These are phyloP conservation scores for Ridgeia piscesae DNA, from an alignment of 1,140 invertebrate species.

Conservation along the genomic window DNA sequence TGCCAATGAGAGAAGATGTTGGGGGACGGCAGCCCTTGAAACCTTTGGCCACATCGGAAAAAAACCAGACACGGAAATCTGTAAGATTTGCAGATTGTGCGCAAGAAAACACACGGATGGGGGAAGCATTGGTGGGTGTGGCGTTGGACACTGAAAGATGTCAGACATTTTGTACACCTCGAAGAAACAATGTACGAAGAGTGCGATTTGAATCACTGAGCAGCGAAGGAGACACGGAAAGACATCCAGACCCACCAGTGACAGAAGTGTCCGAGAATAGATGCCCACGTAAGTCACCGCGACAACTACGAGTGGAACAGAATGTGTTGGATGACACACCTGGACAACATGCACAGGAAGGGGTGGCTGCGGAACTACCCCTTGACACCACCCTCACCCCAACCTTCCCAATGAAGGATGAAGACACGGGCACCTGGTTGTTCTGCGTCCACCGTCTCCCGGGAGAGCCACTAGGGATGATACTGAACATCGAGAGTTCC, in stretches of 20 bases:
- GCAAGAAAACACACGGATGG: neutral
- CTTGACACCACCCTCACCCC: neutral
- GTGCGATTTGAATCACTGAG: neutral
- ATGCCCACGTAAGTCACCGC: neutral
- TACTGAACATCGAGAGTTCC: conserved; percentile 87
- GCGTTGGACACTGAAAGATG: neutral
- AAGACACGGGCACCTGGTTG: neutral
- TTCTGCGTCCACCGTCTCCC: conserved; percentile 69
- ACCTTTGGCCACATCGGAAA: neutral
- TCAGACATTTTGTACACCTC: too few relatives aligned
- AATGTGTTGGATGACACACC: neutral
- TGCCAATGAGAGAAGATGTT: neutral
- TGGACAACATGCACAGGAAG: neutral
- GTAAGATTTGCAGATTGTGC: conserved; percentile 22
- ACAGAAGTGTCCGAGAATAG: neutral
- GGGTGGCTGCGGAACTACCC: neutral
- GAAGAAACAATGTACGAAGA: too few relatives aligned
- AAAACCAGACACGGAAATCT: neutral
- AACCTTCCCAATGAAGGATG: neutral
- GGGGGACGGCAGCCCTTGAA: neutral
- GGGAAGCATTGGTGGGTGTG: conserved; percentile 45
- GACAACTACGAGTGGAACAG: neutral
- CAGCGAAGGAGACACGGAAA: neutral
- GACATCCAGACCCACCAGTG: neutral
- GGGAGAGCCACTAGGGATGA: conserved; percentile 85